phyloP scores from a whole-genome alignment of 2,797 vertebrate genomes.

The Phataginus tetradactyla region DNA sequence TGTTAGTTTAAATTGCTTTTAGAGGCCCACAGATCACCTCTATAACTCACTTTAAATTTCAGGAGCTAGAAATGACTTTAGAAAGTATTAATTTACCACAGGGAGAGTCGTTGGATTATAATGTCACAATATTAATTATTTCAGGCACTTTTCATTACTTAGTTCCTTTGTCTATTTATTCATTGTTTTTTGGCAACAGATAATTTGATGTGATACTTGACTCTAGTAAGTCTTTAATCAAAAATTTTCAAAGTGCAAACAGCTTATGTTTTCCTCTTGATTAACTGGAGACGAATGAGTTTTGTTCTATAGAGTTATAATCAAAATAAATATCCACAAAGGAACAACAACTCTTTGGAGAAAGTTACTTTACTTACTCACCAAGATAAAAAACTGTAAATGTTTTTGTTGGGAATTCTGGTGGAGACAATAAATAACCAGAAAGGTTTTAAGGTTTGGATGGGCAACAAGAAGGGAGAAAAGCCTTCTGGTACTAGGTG shows the following conservation, averaged over 20 bases:
- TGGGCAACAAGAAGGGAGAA: background rate
- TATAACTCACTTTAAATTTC: conserved; percentile 35
- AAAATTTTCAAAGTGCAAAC: conserved; percentile 38
- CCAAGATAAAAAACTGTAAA: background rate
- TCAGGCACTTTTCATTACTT: conserved; percentile 2
- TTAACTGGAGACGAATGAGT: conserved; percentile 12
- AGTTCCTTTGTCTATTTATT: conserved; percentile 37
- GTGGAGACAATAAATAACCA: background rate
- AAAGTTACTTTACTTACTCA: conserved; percentile 29
- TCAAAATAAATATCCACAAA: conserved; percentile 39
- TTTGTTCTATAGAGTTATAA: conserved; percentile 47
- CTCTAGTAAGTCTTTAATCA: conserved; percentile 20
- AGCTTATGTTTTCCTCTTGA: conserved; percentile 22
- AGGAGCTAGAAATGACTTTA: conserved; percentile 52
- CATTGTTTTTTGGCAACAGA: background rate
- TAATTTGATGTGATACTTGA: conserved; percentile 35
- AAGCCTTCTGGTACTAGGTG: background rate
- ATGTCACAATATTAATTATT: conserved; percentile 56
- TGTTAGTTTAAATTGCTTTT: conserved; percentile 67
- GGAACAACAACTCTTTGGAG: background rate
- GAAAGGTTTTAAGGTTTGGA: background rate
- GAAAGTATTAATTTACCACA: conserved; percentile 39
- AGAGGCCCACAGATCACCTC: conserved; percentile 24
- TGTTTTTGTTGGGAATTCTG: conserved; percentile 22
- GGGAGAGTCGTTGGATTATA: conserved; percentile 18